Evolutionary conservation across 2,797 vertebrate genomes (phyloP).

Genomic region (Ctenochaetus hawaiiensis): DNA sequence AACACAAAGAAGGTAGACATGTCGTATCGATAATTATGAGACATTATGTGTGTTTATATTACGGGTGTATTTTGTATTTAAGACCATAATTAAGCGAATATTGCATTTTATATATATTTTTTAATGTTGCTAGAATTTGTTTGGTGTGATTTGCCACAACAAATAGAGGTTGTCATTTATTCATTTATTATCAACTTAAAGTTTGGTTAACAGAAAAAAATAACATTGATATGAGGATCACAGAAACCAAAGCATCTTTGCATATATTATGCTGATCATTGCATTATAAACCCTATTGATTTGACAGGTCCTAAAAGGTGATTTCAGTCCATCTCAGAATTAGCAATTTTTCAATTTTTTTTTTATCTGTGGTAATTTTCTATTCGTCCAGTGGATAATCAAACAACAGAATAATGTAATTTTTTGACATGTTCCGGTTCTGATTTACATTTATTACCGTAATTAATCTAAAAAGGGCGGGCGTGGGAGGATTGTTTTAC

Average conservation of each 20-base stretch:
- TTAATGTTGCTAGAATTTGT: background rate
- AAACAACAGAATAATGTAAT: background rate
- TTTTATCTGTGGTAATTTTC: too few species aligned
- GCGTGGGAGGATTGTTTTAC: background rate
- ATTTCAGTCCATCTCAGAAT: too few species aligned
- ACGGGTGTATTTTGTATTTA: background rate
- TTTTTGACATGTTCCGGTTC: background rate
- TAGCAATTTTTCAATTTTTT: too few species aligned
- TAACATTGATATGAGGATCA: background rate
- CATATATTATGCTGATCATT: too few species aligned
- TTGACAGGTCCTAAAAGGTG: too few species aligned
- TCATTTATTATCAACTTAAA: too few species aligned
- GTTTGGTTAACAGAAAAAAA: too few species aligned
- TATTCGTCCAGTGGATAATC: too few species aligned
- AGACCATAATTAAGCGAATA: background rate
- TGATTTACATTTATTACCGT: background rate
- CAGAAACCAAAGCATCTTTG: background rate
- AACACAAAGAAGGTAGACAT: background rate
- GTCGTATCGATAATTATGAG: background rate
- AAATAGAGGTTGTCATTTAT: background rate
- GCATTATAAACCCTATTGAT: too few species aligned
- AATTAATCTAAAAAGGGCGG: background rate
- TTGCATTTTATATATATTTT: background rate
- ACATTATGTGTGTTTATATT: too few species aligned
- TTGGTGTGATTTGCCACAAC: background rate